These are phyloP conservation scores for Microctenopoma lineatum DNA, from an alignment of 2,797 vertebrate species.

Conservation along the genomic window DNA sequence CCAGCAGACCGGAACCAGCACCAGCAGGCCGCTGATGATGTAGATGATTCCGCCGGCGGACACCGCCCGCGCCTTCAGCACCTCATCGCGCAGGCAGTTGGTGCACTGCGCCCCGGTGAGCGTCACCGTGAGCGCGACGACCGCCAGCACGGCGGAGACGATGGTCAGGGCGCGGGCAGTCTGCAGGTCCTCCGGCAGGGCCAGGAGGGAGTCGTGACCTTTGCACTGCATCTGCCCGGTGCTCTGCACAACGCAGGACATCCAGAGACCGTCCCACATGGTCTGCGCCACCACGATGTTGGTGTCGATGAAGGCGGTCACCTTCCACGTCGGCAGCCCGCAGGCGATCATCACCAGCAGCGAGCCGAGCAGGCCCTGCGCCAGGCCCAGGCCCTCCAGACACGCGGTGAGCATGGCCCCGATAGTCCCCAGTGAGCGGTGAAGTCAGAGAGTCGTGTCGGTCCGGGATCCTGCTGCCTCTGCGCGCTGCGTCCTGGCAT, in stretches of 20 bases:
- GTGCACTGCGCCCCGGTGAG: constrained; percentile 93
- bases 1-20: constrained; percentile 93
- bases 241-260: constrained; percentile 93
- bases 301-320: constrained; percentile 89
- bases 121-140: constrained; percentile 87
- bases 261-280: constrained; percentile 94
- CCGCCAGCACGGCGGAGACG: constrained; percentile 84
- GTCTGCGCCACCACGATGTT: constrained; percentile 93
- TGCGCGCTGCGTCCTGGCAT: background rate
- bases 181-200: constrained; percentile 86
- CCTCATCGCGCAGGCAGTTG: constrained; percentile 86
- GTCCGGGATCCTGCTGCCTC: too few relatives aligned
- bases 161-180: constrained; percentile 88
- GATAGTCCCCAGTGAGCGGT: background rate
- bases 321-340: constrained; percentile 93
- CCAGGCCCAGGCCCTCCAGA: constrained; percentile 88
- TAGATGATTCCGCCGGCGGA: constrained; percentile 86
- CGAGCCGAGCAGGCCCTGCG: constrained; percentile 86
- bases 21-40: constrained; percentile 86
- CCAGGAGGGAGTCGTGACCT: constrained; percentile 90
- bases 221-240: constrained; percentile 96
- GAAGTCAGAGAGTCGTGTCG: background rate
- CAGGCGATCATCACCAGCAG: constrained; percentile 91
- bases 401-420: constrained; percentile 86
- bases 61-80: constrained; percentile 85